Percentiles rank a stretch among this genome's conserved stretches.
These are phyloP conservation scores for Sebastes baramenuke DNA, from an alignment of 2,797 vertebrate species.

Conservation along the genomic window DNA sequence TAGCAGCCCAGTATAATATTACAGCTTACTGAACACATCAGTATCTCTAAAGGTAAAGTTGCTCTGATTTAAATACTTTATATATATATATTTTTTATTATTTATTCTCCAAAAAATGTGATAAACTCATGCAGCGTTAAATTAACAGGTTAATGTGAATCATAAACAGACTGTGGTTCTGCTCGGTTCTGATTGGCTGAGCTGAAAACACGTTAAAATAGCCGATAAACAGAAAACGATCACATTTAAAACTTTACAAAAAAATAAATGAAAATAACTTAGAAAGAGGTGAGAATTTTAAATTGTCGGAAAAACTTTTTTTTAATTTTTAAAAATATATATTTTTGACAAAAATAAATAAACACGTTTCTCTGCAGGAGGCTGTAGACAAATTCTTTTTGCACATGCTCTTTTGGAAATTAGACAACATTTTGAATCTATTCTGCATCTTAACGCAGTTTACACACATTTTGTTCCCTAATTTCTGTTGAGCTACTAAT, in stretches of 20 bases:
- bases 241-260: not conserved
- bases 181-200: not conserved
- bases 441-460: not conserved
- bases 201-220: not conserved
- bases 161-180: too few relatives aligned
- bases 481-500: not conserved
- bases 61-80: not conserved
- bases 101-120: not conserved
- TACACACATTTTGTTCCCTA: not conserved
- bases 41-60: not conserved
- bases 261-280: too few relatives aligned
- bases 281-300: not conserved
- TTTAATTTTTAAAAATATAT: too few relatives aligned
- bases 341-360: not conserved
- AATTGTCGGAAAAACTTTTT: not conserved
- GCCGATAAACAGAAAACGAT: not conserved
- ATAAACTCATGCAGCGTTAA: not conserved
- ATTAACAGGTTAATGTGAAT: too few relatives aligned
- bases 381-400: fast-evolving
- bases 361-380: not conserved
- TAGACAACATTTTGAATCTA: not conserved
- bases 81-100: not conserved
- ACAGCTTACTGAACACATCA: not conserved
- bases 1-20: not conserved
- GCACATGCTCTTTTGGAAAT: not conserved